These are phyloP conservation scores for Vimba vimba DNA, from an alignment of 2,113 vertebrate genomes.

Conservation along the genomic window DNA sequence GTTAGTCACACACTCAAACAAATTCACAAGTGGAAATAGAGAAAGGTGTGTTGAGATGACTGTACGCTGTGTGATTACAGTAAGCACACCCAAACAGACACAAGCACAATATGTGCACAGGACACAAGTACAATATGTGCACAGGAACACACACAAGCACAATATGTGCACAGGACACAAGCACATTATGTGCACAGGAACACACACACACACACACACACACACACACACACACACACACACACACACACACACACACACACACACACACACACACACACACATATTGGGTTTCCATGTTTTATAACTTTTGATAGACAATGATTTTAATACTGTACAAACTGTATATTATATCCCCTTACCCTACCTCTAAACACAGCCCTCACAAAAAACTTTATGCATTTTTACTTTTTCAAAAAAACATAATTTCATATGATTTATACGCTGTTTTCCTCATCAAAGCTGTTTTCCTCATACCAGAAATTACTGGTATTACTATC, in stretches of 20 bases:
- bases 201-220: not conserved
- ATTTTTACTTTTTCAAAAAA: too few relatives aligned
- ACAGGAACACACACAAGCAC: not conserved
- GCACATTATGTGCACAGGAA: not conserved
- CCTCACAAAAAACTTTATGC: too few relatives aligned
- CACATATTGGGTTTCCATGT: not conserved
- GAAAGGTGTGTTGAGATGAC: slow-evolving; percentile 8
- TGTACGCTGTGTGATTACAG: not conserved
- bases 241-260: slow-evolving; percentile 4
- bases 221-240: not conserved
- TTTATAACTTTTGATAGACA: too few relatives aligned
- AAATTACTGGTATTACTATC: too few relatives aligned
- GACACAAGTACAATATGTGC: not conserved
- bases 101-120: not conserved
- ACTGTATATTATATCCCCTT: too few relatives aligned
- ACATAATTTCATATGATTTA: too few relatives aligned
- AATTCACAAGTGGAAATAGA: slow-evolving; percentile 19
- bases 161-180: not conserved
- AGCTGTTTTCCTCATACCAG: too few relatives aligned
- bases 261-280: too few relatives aligned
- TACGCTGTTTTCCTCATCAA: too few relatives aligned
- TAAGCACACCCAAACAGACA: slow-evolving; percentile 5
- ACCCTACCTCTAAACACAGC: too few relatives aligned
- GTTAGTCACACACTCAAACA: slow-evolving; percentile 23
- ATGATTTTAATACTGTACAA: too few relatives aligned